Evolutionary conservation across 2,797 vertebrate species (phyloP), one percentile per base, ranked within the genome.

Genomic region (Sebastes reedi): DNA sequence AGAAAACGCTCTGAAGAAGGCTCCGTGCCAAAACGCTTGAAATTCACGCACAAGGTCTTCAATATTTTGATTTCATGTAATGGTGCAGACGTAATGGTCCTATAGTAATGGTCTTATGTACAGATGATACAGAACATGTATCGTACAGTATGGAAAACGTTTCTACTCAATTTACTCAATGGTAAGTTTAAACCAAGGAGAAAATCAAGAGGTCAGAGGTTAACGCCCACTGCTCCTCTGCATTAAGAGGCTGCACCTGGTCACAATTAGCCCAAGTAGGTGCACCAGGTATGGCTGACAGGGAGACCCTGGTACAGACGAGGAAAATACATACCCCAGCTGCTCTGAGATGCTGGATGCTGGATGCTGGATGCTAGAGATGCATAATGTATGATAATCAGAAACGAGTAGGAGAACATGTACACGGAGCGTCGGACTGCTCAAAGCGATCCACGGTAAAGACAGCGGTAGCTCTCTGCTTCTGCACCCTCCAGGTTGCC

Each of bases 391-490:
- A 73, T 72, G 9, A 73, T 75, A 59, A 64, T 75, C 22, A 72
- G 66, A 88, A 81, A 55, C 11, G 29, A 25, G 18, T 12, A 62
- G 1, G 29, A 60, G 9, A 72, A 56, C 27, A n/a, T 75, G 74
- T 34, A 62, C 16, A 60, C 25, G 2, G 39, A 73, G 58, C 5
- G 24, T 29, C 52, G 56, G 42, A 77, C 50, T 16, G 24, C 68
- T 80, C 34, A 68, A 54, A 77, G 85, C 52, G 18, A 22, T 46
- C 67, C 32, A 16, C 54, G 6, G 13, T 58, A 18, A 74, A 84
- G 66, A 83, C 62, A 60, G 81, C 16, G 32, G 64, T 36, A 69
- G 32, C 72, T 67, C 67, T 79, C 56, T 77, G 67, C 74, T 12
- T 70, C 72, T 50, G 58, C 55, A 11, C 34, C 29, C 67, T 72